Percentiles rank a stretch among this genome's conserved stretches.
Evolutionary conservation across 2,797 vertebrate genomes (phyloP).

Genomic region (Tinamus major): DNA sequence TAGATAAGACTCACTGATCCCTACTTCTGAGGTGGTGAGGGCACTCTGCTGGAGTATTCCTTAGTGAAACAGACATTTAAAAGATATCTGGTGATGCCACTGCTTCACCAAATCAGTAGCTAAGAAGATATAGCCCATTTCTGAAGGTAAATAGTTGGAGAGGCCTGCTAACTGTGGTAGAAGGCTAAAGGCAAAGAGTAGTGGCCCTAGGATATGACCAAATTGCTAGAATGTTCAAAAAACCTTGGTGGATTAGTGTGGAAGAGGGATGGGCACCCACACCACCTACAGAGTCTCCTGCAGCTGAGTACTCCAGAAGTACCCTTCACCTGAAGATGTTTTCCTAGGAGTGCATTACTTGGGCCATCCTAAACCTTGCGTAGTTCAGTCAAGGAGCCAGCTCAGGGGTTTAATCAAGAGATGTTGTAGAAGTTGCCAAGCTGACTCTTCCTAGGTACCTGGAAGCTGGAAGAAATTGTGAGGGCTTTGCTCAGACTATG

Average conservation of each 20-base stretch:
- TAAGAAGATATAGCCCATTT: neutral
- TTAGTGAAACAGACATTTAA: neutral
- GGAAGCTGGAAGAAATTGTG: neutral
- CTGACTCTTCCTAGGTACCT: neutral
- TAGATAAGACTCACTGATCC: neutral
- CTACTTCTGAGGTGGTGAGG: too few species aligned
- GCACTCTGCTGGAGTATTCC: neutral
- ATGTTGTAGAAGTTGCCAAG: neutral
- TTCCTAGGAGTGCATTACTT: neutral
- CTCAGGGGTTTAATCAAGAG: neutral
- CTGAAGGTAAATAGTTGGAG: neutral
- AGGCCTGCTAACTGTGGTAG: neutral
- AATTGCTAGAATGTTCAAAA: fast-evolving
- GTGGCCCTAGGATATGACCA: neutral
- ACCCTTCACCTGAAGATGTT: neutral
- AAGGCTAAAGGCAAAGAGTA: neutral
- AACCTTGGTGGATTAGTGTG: neutral
- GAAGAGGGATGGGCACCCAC: neutral
- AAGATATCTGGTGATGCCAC: neutral
- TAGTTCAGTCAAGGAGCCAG: neutral
- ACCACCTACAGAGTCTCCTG: neutral
- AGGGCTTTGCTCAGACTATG: neutral
- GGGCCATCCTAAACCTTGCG: neutral
- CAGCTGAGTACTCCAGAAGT: neutral
- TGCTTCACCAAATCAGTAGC: neutral